Base-by-base conservation (phyloP, 2,113 vertebrate species). In the Platichthys stellatus region DNA sequence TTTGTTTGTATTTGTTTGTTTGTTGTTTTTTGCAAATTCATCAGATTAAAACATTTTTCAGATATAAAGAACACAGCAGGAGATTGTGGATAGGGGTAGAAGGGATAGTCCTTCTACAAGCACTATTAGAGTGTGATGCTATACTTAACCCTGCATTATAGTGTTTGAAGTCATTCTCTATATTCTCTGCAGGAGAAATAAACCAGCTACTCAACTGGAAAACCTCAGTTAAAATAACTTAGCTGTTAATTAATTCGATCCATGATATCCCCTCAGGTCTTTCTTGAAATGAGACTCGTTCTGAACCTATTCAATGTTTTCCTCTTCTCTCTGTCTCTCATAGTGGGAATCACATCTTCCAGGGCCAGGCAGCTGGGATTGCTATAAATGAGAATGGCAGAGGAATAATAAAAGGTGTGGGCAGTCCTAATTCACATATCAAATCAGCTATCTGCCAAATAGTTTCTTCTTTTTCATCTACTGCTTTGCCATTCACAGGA, bases 321-420 rank as follows among this genome's bases (percentile, higher is more conserved):
- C 18, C 35, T 63, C 20, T 23, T 60, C 6, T 56, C 0, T 67
- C 17, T 17, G 59, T 91, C 17, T 69, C 12, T 81, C n/a, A 56
- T 78, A 97, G 97, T 40, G 96, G 97, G 76, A 98, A 97, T 92
- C 96, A 96, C 87, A 97, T 98, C 86, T 98, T 96, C 88, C 96
- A 96, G 81, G 96, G 97, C 21, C 96, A 95, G 38, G 96, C 97
- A 45, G 97, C 97, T 0, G 96, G 96, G 60, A 95, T 98, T 53
- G 97, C 96, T 5, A 95, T 98, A 65, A 98, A 97, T 2, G 96
- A 98, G 90, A 97, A 96, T 0, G 96, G 97, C 81, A 95, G 95
- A 93, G 97, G 97, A 68, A 93, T 97, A 70, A 97, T 98, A 81
- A 94, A 94, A 93, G 97, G 97, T 97, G 64, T 40, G 77, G 63